phyloP scores from a whole-genome alignment of 1,140 invertebrate species.

The Cherax quadricarinatus region DNA sequence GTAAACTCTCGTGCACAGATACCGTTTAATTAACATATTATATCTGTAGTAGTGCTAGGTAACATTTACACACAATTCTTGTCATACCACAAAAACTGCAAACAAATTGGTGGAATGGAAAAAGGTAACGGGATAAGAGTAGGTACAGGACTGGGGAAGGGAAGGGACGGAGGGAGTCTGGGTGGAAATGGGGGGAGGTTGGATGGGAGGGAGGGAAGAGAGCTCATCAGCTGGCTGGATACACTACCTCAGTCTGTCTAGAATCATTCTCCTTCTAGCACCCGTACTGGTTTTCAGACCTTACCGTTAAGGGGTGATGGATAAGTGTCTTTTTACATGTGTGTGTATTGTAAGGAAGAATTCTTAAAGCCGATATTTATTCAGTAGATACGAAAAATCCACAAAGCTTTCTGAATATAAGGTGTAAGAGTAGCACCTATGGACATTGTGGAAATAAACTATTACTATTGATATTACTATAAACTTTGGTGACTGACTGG shows the following conservation, averaged over 20 bases:
- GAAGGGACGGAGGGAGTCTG: too few species aligned
- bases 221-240: constrained; percentile 36
- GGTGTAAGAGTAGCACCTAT: too few species aligned
- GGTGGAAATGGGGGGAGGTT: background rate
- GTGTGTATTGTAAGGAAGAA: background rate
- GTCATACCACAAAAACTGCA: background rate
- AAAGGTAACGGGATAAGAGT: background rate
- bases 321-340: background rate
- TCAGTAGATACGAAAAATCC: background rate
- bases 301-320: too few species aligned
- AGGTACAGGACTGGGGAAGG: background rate
- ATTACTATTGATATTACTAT: background rate
- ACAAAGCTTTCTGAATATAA: background rate
- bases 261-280: background rate
- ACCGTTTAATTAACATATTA: background rate
- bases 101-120: background rate
- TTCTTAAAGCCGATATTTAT: background rate
- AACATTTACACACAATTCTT: background rate
- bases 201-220: background rate
- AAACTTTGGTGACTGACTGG: background rate
- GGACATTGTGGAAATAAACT: too few species aligned
- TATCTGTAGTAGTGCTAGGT: background rate
- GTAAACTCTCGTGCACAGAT: background rate
- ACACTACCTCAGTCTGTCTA: background rate
- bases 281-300: too few species aligned